phyloP scores from a whole-genome alignment of 1,140 invertebrate genomes.

The Heliconius congener region DNA sequence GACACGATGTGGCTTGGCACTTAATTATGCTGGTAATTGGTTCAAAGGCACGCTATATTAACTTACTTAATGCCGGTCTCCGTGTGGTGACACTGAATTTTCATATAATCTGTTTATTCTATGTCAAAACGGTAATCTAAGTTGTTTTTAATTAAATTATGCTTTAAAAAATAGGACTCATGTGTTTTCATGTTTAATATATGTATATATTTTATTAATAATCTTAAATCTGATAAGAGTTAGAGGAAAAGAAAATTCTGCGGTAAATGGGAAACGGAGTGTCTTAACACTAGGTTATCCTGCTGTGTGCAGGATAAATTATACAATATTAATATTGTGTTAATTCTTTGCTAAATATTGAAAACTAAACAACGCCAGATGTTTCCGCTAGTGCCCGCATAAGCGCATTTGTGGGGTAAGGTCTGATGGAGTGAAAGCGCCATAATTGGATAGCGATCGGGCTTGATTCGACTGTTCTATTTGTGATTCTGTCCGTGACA shows the following conservation, averaged over 20 bases:
- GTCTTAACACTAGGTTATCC: too few relatives aligned
- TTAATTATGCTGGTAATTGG: constrained; percentile 18
- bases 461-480: constrained; percentile 18
- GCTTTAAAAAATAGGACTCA: neutral
- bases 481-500: constrained; percentile 20
- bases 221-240: too few relatives aligned
- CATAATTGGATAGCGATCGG: constrained; percentile 21
- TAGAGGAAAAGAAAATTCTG: too few relatives aligned
- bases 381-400: neutral
- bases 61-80: constrained; percentile 7
- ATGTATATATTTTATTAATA: too few relatives aligned
- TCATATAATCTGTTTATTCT: constrained; percentile 4
- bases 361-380: neutral
- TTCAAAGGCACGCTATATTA: constrained; percentile 14
- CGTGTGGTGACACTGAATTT: neutral
- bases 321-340: neutral
- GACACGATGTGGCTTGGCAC: constrained; percentile 15
- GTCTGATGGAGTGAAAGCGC: constrained; percentile 17
- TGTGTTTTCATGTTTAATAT: too few relatives aligned
- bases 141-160: neutral
- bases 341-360: neutral
- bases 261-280: too few relatives aligned
- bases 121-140: neutral
- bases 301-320: too few relatives aligned
- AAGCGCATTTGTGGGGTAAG: constrained; percentile 16